Evolutionary conservation across 1,140 invertebrate species (phyloP).

Genomic region (Brachionus rotundiformis): DNA sequence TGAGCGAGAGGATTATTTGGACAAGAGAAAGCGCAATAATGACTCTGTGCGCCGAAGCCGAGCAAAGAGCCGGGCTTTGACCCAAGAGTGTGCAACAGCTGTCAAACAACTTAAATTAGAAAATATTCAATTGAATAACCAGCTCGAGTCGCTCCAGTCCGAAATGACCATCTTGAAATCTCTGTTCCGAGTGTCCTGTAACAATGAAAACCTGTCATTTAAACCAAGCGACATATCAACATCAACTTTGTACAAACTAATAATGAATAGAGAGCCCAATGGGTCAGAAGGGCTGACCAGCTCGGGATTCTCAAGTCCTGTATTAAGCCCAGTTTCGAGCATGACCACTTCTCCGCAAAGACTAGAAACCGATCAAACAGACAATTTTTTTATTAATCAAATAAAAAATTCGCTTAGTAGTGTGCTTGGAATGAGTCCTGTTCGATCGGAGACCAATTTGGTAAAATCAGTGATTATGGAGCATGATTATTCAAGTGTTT

Average conservation of each 20-base stretch:
- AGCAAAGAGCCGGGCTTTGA: conserved; percentile 9
- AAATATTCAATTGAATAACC: conserved; percentile 21
- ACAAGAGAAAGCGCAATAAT: background rate
- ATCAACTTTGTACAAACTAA: conserved; percentile 49
- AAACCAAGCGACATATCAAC: conserved; percentile 44
- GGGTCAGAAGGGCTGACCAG: background rate
- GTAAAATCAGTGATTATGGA: background rate
- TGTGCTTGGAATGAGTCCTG: background rate
- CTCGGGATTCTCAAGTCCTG: background rate
- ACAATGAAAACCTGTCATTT: background rate
- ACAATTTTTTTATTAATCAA: conserved; percentile 18
- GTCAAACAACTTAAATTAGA: conserved; percentile 28
- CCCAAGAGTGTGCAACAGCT: conserved; percentile 1
- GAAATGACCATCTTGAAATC: conserved; percentile 35
- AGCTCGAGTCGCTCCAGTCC: background rate
- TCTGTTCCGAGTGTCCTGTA: conserved; percentile 2
- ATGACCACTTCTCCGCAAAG: background rate
- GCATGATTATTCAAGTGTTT: conserved; percentile 22
- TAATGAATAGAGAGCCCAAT: conserved; percentile 32
- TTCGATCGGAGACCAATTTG: background rate
- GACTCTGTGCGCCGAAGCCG: conserved; percentile 41
- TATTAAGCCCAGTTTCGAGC: background rate
- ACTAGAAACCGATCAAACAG: background rate
- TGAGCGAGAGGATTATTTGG: background rate
- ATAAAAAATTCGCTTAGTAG: background rate